Percentiles rank a stretch among this genome's conserved stretches.
phyloP scores from a whole-genome alignment of 2,797 vertebrate genomes.

The Propithecus perrieri region DNA sequence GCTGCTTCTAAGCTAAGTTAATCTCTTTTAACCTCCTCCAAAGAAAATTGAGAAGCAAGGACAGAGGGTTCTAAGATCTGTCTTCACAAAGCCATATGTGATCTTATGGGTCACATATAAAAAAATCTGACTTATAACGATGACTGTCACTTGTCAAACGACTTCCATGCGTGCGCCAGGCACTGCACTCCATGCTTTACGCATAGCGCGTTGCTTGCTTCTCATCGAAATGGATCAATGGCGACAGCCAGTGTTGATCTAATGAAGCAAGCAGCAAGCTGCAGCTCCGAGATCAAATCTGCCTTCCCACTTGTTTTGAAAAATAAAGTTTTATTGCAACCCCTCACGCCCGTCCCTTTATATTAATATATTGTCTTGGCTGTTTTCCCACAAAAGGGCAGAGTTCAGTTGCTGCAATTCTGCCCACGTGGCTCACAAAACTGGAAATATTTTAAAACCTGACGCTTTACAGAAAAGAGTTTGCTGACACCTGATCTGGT shows the following conservation, averaged over 20 bases:
- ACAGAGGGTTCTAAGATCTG: neutral
- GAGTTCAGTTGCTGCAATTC: neutral
- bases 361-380: rapidly evolving
- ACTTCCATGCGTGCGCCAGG: rapidly evolving
- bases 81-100: neutral
- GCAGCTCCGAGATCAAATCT: neutral
- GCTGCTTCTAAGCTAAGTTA: neutral
- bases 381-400: neutral
- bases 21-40: neutral
- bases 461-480: neutral
- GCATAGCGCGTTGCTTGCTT: rapidly evolving
- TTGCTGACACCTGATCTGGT: no score
- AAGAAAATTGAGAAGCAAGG: neutral
- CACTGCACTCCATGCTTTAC: rapidly evolving
- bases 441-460: neutral
- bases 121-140: neutral
- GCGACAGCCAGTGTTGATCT: neutral
- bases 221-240: no score
- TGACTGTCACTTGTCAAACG: no score
- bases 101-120: neutral
- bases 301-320: neutral
- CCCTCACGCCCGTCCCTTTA: neutral
- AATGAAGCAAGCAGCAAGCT: no score
- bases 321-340: constrained; percentile 16
- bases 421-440: rapidly evolving